These are phyloP conservation scores for Drosophila ironensis DNA, from an alignment of 1,140 invertebrate genomes.

Conservation along the genomic window DNA sequence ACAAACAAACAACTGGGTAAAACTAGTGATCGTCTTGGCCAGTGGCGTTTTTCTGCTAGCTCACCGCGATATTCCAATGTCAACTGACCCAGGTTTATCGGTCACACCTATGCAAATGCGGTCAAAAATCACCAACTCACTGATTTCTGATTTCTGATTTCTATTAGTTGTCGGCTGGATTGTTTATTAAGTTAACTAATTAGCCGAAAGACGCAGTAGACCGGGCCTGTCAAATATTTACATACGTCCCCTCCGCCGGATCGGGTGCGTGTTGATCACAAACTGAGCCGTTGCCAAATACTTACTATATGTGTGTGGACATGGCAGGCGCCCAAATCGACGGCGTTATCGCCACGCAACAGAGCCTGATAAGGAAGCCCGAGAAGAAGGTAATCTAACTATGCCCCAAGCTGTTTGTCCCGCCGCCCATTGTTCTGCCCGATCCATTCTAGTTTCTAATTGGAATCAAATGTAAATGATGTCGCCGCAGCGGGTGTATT, in stretches of 20 bases:
- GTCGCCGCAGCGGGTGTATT: constrained; percentile 10
- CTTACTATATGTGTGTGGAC: too few relatives aligned
- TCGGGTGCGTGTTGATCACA: constrained; percentile 26
- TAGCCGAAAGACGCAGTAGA: constrained; percentile 20
- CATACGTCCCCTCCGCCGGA: constrained; percentile 30
- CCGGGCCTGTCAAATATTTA: constrained; percentile 29
- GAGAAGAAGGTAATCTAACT: constrained; percentile 30
- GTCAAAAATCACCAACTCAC: constrained; percentile 17
- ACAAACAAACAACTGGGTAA: constrained; percentile 16
- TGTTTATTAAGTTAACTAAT: constrained; percentile 48
- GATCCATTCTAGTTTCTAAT: constrained; percentile 6
- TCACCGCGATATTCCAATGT: constrained; percentile 49
- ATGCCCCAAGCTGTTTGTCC: constrained; percentile 3
- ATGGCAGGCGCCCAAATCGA: constrained; percentile 5
- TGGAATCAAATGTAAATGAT: constrained; percentile 40
- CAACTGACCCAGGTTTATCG: constrained; percentile 42
- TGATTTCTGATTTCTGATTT: not conserved
- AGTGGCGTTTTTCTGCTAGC: constrained; percentile 1
- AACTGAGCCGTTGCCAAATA: constrained; percentile 48
- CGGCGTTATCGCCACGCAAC: constrained; percentile 31
- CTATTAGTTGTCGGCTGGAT: constrained; percentile 1
- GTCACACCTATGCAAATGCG: constrained; percentile 40
- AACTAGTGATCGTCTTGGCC: constrained; percentile 2
- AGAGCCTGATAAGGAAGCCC: constrained; percentile 27
- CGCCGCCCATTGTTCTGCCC: constrained; percentile 7